A percentile compares a stretch with the other conserved stretches of the same genome.
Conservation (phyloP, 2,888 invertebrate species). For the Lycaena phlaeas region DNA sequence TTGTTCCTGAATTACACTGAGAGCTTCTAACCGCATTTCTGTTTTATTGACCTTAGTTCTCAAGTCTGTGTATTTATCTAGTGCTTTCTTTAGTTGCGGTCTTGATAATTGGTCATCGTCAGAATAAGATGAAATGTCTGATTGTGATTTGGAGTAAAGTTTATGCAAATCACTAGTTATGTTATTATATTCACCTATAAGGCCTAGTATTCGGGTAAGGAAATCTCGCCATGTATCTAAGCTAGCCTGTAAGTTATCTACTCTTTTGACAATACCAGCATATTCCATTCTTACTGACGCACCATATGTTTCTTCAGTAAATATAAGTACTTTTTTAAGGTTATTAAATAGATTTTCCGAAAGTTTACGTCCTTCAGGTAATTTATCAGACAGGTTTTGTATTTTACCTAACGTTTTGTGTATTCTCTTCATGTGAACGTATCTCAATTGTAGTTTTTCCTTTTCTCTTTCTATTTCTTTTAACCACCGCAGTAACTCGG, state of each 20-base stretch:
- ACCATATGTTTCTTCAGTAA: constrained; percentile 84
- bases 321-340: constrained; percentile 77
- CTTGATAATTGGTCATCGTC: constrained; percentile 73
- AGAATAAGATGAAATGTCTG: constrained; percentile 70
- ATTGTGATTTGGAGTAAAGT: constrained; percentile 77
- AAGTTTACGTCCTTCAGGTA: constrained; percentile 80
- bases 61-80: constrained; percentile 75
- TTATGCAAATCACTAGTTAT: constrained; percentile 73
- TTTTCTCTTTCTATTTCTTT: constrained; percentile 86
- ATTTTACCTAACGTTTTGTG: constrained; percentile 80
- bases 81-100: constrained; percentile 75
- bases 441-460: constrained; percentile 82
- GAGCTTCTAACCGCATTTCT: constrained; percentile 77
- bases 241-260: constrained; percentile 85
- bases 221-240: constrained; percentile 87
- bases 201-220: constrained; percentile 76
- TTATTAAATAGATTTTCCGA: constrained; percentile 75
- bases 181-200: constrained; percentile 77
- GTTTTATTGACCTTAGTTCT: constrained; percentile 72
- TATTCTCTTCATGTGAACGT: constrained; percentile 84
- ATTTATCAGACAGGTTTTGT: constrained; percentile 77
- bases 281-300: constrained; percentile 88
- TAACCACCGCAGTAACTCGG: constrained; percentile 82
- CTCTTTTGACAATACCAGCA: constrained; percentile 81
- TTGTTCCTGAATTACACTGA: constrained; percentile 84